Percentiles rank a stretch among this genome's conserved stretches.
These are phyloP conservation scores for Drosophila melanosoma DNA, from an alignment of 2,888 invertebrate species.

Conservation along the genomic window DNA sequence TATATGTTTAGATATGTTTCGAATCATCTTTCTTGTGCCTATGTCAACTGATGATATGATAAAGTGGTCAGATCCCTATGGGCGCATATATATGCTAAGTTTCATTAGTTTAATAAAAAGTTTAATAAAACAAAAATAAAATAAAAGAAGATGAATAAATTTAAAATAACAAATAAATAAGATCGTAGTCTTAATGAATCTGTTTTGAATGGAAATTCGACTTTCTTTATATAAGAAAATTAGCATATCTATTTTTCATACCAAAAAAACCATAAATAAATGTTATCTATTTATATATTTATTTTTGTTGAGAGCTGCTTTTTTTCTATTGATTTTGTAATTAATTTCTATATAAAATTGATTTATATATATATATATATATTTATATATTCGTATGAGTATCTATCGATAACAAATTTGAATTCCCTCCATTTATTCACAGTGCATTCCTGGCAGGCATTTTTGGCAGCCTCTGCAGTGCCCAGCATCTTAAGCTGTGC, in stretches of 20 bases:
- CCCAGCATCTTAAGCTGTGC: slow-evolving; percentile 67
- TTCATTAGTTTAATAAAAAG: background rate
- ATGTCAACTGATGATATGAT: background rate
- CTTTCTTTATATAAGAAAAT: background rate
- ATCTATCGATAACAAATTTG: background rate
- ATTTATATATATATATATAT: too few species aligned
- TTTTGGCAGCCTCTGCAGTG: slow-evolving; percentile 67
- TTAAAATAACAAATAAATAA: background rate
- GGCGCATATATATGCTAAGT: background rate
- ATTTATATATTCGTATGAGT: background rate
- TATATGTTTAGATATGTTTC: background rate
- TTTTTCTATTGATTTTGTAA: background rate
- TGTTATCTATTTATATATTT: background rate
- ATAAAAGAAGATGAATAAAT: background rate
- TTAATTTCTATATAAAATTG: background rate
- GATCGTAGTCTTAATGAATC: background rate
- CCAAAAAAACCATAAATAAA: background rate
- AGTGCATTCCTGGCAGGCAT: slow-evolving; percentile 79
- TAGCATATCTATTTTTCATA: background rate
- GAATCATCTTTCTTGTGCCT: background rate
- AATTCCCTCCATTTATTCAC: slow-evolving; percentile 1
- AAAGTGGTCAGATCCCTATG: background rate
- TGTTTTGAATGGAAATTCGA: background rate
- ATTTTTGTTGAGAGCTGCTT: background rate
- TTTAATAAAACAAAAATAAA: too few species aligned